These are phyloP conservation scores for Eulithis testata DNA, from an alignment of 2,888 invertebrate species.

Conservation along the genomic window DNA sequence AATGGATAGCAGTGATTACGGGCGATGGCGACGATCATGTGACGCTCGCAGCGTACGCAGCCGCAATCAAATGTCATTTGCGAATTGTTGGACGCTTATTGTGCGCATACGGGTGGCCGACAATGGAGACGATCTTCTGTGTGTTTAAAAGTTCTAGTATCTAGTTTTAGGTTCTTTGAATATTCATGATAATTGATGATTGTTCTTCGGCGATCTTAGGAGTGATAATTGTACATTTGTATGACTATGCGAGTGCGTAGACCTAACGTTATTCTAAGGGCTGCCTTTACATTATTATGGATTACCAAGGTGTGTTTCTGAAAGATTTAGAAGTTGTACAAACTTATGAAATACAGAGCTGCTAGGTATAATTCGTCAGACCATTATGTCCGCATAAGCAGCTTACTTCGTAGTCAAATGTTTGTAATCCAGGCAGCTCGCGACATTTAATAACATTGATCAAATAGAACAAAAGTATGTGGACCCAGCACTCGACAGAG, in stretches of 20 bases:
- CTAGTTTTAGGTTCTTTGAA: slow-evolving; percentile 11
- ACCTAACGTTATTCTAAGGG: too few species aligned
- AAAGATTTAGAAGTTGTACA: neutral
- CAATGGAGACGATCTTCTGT: slow-evolving; percentile 16
- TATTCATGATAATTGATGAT: slow-evolving; percentile 7
- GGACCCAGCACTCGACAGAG: slow-evolving; percentile 84
- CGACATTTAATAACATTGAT: slow-evolving; percentile 85
- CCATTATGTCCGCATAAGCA: slow-evolving; percentile 49
- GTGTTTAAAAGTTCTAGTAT: slow-evolving; percentile 16
- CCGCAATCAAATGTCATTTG: slow-evolving; percentile 57
- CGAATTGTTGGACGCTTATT: slow-evolving; percentile 52
- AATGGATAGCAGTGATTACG: slow-evolving; percentile 85
- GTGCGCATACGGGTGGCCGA: slow-evolving; percentile 27
- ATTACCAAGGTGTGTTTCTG: neutral
- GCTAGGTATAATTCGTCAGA: slow-evolving; percentile 22
- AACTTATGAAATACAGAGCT: neutral
- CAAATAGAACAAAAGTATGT: slow-evolving; percentile 85
- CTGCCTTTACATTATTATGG: too few species aligned
- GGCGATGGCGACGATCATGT: slow-evolving; percentile 68
- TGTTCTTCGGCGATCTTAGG: slow-evolving; percentile 1
- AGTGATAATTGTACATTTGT: neutral
- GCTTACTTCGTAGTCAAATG: slow-evolving; percentile 76
- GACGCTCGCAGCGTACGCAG: slow-evolving; percentile 61
- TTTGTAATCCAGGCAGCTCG: slow-evolving; percentile 78
- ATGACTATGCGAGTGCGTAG: neutral